These are phyloP conservation scores for Metallyticus violacea DNA, from an alignment of 2,888 invertebrate genomes.

Conservation along the genomic window DNA sequence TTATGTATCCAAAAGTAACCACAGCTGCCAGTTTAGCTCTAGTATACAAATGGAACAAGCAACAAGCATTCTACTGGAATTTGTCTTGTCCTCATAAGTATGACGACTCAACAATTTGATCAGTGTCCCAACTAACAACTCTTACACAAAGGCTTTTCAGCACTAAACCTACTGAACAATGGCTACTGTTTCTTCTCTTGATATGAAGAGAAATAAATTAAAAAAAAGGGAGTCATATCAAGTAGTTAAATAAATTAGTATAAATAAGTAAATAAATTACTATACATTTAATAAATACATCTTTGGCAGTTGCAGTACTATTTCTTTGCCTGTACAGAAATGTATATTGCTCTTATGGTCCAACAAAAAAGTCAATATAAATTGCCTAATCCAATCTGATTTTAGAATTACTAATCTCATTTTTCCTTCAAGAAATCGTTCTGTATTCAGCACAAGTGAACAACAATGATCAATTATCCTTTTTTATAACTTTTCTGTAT, in stretches of 20 bases:
- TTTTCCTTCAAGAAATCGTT: background rate
- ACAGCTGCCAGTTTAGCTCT: background rate
- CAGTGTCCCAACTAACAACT: background rate
- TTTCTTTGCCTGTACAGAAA: background rate
- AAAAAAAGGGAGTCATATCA: background rate
- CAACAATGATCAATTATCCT: background rate
- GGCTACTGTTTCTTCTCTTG: slow-evolving; percentile 2
- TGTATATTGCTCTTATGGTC: background rate
- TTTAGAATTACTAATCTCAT: background rate
- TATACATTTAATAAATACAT: slow-evolving; percentile 11
- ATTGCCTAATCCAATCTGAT: background rate
- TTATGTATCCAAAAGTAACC: background rate
- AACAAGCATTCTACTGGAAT: background rate
- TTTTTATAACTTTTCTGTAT: background rate
- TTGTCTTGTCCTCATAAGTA: background rate
- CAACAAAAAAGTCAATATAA: background rate
- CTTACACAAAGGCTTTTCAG: background rate
- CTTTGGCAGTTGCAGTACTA: background rate
- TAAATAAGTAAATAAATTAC: slow-evolving; percentile 1
- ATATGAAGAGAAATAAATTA: background rate
- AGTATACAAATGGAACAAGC: background rate
- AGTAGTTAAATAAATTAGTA: background rate
- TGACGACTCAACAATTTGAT: background rate
- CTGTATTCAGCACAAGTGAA: background rate
- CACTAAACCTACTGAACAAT: slow-evolving; percentile 5